These are phyloP conservation scores for Mesorhabditis spiculigera DNA, from an alignment of 2,888 invertebrate genomes.

Conservation along the genomic window DNA sequence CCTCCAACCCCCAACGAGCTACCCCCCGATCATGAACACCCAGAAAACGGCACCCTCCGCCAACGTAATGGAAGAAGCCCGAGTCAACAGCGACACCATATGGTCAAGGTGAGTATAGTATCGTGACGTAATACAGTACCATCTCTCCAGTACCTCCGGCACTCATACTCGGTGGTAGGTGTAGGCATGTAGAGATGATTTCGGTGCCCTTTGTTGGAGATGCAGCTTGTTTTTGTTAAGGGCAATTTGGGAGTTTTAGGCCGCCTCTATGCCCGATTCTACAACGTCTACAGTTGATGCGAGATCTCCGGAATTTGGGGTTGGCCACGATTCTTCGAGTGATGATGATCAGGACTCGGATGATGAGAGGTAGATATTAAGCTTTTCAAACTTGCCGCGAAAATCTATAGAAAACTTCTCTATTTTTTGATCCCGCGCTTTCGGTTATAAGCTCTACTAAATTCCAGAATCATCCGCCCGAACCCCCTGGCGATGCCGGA, in stretches of 20 bases:
- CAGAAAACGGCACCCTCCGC: conserved; percentile 11
- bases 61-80: conserved; percentile 9
- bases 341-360: conserved; percentile 18
- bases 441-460: background rate
- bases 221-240: too few relatives aligned
- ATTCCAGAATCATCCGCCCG: background rate
- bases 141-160: background rate
- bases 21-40: conserved; percentile 26
- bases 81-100: background rate
- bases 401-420: background rate
- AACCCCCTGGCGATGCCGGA: conserved; percentile 34
- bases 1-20: conserved; percentile 87
- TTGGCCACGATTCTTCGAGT: conserved; percentile 15
- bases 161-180: conserved; percentile 2
- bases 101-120: conserved; percentile 1
- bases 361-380: conserved; percentile 1
- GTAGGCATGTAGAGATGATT: background rate
- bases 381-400: background rate
- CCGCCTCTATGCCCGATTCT: background rate
- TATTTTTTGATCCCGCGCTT: background rate
- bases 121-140: background rate
- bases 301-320: conserved; percentile 11
- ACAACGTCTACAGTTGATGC: conserved; percentile 10
- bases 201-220: background rate
- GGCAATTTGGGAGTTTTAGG: background rate